A percentile compares a stretch with the other conserved stretches of the same genome.
phyloP scores from a whole-genome alignment of 1,140 invertebrate species.

The Telenomus remus region DNA sequence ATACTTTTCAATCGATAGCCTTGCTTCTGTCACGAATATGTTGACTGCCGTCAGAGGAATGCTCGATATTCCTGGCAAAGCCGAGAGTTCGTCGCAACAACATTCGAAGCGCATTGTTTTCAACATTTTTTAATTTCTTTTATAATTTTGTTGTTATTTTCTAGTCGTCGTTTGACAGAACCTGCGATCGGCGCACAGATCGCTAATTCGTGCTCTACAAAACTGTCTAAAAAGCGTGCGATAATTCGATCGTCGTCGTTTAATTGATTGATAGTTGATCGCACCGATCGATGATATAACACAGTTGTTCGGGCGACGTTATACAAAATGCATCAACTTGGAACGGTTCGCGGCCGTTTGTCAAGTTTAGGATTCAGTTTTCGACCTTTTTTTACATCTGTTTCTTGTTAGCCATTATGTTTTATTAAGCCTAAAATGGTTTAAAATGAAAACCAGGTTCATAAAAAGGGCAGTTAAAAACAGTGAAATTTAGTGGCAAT shows the following conservation, averaged over 20 bases:
- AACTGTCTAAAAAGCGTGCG: not conserved
- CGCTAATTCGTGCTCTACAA: slow-evolving; percentile 10
- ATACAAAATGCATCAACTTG: slow-evolving; percentile 28
- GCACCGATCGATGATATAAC: slow-evolving; percentile 11
- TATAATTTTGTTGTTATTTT: too few species aligned
- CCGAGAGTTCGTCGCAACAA: slow-evolving; percentile 20
- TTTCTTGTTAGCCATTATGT: slow-evolving; percentile 17
- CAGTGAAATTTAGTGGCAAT: too few species aligned
- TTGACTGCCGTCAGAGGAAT: slow-evolving; percentile 20
- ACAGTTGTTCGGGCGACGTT: slow-evolving; percentile 3
- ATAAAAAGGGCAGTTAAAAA: too few species aligned
- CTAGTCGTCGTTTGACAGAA: not conserved
- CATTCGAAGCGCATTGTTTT: slow-evolving; percentile 6
- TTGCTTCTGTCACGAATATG: slow-evolving; percentile 21
- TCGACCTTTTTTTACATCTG: slow-evolving; percentile 23
- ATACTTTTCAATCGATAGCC: slow-evolving; percentile 29
- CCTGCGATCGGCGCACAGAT: not conserved
- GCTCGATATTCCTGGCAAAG: slow-evolving; percentile 25
- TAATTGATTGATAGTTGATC: slow-evolving; percentile 15
- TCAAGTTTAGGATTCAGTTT: slow-evolving; percentile 27
- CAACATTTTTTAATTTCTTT: not conserved
- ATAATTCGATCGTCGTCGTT: slow-evolving; percentile 4
- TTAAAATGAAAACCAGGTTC: too few species aligned
- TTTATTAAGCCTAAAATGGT: too few species aligned
- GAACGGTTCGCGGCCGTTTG: slow-evolving; percentile 15